phyloP scores from a whole-genome alignment of 2,113 vertebrate genomes.

The Ranitomeya variabilis region DNA sequence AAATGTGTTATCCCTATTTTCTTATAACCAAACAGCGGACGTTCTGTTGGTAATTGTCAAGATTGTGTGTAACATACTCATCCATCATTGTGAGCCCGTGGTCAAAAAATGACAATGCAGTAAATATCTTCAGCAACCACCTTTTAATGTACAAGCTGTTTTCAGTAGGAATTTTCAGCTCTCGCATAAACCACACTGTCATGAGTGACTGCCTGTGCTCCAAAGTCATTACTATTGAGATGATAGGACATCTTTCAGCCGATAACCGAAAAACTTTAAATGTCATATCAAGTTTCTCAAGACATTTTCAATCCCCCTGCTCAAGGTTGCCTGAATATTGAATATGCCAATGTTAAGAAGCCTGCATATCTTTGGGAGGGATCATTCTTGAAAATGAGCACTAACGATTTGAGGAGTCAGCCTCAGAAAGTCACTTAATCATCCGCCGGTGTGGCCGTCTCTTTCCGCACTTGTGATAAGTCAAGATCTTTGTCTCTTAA shows the following conservation, averaged over 20 bases:
- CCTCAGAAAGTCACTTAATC: conserved; percentile 61
- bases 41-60: conserved; percentile 78
- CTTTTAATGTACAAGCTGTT: conserved; percentile 90
- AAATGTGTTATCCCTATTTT: conserved; percentile 74
- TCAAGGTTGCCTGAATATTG: conserved; percentile 97
- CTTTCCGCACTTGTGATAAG: conserved; percentile 52
- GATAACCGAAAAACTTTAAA: conserved; percentile 90
- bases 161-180: conserved; percentile 84
- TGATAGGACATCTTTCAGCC: conserved; percentile 90
- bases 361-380: conserved; percentile 62
- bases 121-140: conserved; percentile 90
- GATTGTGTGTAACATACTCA: conserved; percentile 85
- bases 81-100: conserved; percentile 86
- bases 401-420: conserved; percentile 57
- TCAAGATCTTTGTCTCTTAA: conserved; percentile 60
- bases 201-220: conserved; percentile 91
- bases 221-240: conserved; percentile 92
- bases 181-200: conserved; percentile 92
- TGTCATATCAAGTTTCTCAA: conserved; percentile 90
- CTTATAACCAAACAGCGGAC: conserved; percentile 77
- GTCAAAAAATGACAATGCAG: conserved; percentile 88
- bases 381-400: conserved; percentile 32
- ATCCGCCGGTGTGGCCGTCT: conserved; percentile 60
- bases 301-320: conserved; percentile 75
- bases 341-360: conserved; percentile 68